Evolutionary conservation across 2,797 vertebrate species (phyloP).

Genomic region (Fistularia tabacaria): DNA sequence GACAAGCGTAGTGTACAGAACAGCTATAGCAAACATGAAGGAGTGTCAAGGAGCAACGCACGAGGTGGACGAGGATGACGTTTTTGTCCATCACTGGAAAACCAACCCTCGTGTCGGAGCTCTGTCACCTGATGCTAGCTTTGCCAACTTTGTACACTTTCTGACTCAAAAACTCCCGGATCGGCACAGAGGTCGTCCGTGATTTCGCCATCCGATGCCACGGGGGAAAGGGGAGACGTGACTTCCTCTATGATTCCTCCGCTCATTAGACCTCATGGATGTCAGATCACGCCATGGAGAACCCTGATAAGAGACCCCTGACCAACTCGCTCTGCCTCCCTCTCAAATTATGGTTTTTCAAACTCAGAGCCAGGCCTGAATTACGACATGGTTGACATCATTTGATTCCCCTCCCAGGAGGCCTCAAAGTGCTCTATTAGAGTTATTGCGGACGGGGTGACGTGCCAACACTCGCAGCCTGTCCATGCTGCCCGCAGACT

Average conservation of each 20-base stretch:
- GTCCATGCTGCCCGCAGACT: constrained; percentile 56
- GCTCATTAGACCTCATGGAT: neutral
- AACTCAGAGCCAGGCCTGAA: constrained; percentile 44
- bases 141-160: constrained; percentile 37
- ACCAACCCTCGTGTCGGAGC: constrained; percentile 22
- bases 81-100: constrained; percentile 44
- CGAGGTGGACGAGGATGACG: constrained; percentile 21
- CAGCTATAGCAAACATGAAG: too few relatives aligned
- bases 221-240: too few relatives aligned
- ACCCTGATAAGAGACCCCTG: neutral
- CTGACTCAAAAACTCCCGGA: constrained; percentile 3
- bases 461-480: constrained; percentile 55
- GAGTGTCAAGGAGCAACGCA: too few relatives aligned
- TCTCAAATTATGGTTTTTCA: constrained; percentile 18
- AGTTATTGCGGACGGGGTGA: constrained; percentile 54
- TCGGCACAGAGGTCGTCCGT: too few relatives aligned
- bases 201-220: too few relatives aligned
- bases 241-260: neutral
- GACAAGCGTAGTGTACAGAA: too few relatives aligned
- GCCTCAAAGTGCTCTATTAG: constrained; percentile 70
- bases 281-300: neutral
- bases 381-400: constrained; percentile 64
- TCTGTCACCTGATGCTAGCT: constrained; percentile 33
- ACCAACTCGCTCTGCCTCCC: neutral
- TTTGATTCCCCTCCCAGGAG: constrained; percentile 68